A percentile compares a stretch with the other conserved stretches of the same genome.
These are phyloP conservation scores for Lasioglossum marginatum DNA, from an alignment of 2,888 invertebrate species.

Conservation along the genomic window DNA sequence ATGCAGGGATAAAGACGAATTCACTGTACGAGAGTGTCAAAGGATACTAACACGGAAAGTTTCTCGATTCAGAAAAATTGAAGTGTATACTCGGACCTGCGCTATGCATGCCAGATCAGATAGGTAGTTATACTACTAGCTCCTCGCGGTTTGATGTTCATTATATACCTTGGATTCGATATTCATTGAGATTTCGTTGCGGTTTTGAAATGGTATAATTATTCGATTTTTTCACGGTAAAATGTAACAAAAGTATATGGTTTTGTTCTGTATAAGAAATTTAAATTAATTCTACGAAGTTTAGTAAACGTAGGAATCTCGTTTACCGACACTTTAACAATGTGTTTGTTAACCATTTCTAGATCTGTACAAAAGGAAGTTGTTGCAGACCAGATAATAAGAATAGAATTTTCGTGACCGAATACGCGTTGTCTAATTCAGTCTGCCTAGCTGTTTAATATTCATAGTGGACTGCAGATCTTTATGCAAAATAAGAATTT, in stretches of 20 bases:
- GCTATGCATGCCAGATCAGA: constrained; percentile 66
- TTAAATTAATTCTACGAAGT: background rate
- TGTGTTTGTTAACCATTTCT: too few relatives aligned
- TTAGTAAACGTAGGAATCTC: too few relatives aligned
- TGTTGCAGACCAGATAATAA: too few relatives aligned
- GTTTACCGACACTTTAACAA: too few relatives aligned
- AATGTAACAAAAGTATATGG: background rate
- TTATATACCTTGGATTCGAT: background rate
- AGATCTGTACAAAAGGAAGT: too few relatives aligned
- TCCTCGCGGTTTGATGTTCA: background rate
- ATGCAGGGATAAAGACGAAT: constrained; percentile 10
- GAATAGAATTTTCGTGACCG: too few relatives aligned
- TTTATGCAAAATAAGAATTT: too few relatives aligned
- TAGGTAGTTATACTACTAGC: constrained; percentile 58
- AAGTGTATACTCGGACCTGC: constrained; percentile 50
- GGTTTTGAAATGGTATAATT: background rate
- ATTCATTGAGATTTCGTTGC: background rate
- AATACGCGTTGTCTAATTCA: too few relatives aligned
- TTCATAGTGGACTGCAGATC: too few relatives aligned
- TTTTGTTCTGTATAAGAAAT: background rate
- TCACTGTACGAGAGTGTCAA: constrained; percentile 30
- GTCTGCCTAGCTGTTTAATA: too few relatives aligned
- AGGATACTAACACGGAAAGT: constrained; percentile 44
- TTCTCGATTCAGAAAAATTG: constrained; percentile 55
- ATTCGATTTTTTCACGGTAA: background rate